These are phyloP conservation scores for Upupa epops DNA, from an alignment of 2,113 vertebrate genomes.

Conservation along the genomic window DNA sequence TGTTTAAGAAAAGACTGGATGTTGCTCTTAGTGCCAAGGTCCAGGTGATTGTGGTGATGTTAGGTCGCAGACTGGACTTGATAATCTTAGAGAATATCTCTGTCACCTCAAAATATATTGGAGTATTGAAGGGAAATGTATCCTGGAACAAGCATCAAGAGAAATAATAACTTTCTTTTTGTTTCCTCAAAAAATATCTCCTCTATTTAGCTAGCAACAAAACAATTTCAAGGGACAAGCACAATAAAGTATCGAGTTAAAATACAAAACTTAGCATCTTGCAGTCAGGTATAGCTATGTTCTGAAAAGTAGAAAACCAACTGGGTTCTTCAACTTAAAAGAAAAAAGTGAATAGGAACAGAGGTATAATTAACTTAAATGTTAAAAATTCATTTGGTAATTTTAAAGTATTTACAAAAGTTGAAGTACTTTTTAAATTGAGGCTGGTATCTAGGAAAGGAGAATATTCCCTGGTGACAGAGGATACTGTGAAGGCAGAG, in stretches of 20 bases:
- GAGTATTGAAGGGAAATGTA: not conserved
- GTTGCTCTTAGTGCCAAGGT: too few species aligned
- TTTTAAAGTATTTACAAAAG: not conserved
- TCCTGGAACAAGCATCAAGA: not conserved
- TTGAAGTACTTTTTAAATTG: not conserved
- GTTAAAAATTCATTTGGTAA: not conserved
- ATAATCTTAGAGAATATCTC: too few species aligned
- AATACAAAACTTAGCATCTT: not conserved
- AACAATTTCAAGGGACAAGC: not conserved
- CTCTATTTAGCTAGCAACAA: not conserved
- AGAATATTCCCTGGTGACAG: too few species aligned
- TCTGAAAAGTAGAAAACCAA: not conserved
- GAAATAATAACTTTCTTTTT: not conserved
- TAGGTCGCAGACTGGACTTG: too few species aligned
- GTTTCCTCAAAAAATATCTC: not conserved
- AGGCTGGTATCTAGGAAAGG: not conserved
- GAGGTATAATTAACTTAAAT: not conserved
- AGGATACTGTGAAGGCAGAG: too few species aligned
- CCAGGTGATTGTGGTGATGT: too few species aligned
- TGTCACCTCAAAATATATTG: not conserved
- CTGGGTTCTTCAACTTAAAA: not conserved
- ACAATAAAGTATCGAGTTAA: not conserved
- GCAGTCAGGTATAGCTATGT: rapidly evolving
- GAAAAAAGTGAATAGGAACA: not conserved
- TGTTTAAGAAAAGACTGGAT: too few species aligned